Percentiles rank a stretch among this genome's conserved stretches.
Evolutionary conservation across 2,113 vertebrate species (phyloP).

Genomic region (Onychostruthus taczanowskii): DNA sequence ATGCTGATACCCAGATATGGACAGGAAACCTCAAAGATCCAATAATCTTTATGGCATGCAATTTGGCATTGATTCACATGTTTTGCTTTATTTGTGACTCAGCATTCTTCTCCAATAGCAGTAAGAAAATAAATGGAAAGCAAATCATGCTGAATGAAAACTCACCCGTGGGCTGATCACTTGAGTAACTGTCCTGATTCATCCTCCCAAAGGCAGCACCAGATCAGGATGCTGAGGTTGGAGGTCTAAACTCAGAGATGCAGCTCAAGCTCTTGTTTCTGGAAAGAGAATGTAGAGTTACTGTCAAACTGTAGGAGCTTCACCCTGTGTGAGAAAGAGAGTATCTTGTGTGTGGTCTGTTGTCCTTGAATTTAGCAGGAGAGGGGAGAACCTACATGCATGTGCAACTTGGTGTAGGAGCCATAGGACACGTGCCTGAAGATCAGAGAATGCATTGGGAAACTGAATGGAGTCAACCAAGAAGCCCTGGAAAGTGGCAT

Average conservation of each 20-base stretch:
- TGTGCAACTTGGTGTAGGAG: neutral
- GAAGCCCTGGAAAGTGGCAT: neutral
- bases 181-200: constrained; percentile 8
- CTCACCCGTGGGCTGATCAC: constrained; percentile 22
- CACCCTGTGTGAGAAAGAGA: neutral
- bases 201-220: neutral
- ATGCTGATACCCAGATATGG: neutral
- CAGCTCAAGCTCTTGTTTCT: neutral
- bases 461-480: neutral
- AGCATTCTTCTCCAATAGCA: neutral
- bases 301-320: neutral
- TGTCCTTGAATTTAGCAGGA: neutral
- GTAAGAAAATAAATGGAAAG: neutral
- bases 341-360: neutral
- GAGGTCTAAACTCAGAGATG: neutral
- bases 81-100: neutral
- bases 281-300: neutral
- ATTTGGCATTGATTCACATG: neutral
- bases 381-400: neutral
- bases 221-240: neutral
- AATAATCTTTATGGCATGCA: neutral
- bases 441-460: neutral
- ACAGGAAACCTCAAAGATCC: neutral
- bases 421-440: accelerated
- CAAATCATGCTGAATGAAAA: neutral